Conservation (phyloP, 1,140 invertebrate species). For the Heliconius nattereri region DNA sequence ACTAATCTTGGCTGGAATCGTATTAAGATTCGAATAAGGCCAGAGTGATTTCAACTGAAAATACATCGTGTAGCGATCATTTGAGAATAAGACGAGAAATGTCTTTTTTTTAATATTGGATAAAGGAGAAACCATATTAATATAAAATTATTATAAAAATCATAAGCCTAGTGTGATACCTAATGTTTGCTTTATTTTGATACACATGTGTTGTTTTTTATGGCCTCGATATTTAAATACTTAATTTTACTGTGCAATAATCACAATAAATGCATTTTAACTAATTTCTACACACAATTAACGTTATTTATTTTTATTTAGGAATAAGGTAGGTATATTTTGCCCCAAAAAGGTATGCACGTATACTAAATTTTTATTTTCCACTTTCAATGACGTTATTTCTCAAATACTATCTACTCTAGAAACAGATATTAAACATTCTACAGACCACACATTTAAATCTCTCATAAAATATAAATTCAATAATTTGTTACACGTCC, state of each 20-base stretch:
- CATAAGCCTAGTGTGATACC: slow-evolving; percentile 13
- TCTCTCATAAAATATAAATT: slow-evolving; percentile 14
- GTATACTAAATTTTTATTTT: slow-evolving; percentile 5
- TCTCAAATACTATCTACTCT: not conserved
- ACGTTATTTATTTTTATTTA: slow-evolving; percentile 1
- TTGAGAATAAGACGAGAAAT: slow-evolving; percentile 29
- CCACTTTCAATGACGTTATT: not conserved
- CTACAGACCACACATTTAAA: slow-evolving; percentile 1
- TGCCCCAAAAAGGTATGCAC: slow-evolving; percentile 10
- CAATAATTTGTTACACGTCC: slow-evolving; percentile 9
- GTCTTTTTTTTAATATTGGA: slow-evolving; percentile 7
- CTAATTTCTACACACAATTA: slow-evolving; percentile 5
- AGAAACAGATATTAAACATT: slow-evolving; percentile 4
- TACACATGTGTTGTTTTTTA: not conserved
- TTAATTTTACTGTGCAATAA: not conserved
- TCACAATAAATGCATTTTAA: not conserved
- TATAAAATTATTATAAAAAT: slow-evolving; percentile 13
- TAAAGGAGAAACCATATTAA: slow-evolving; percentile 3
- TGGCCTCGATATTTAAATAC: not conserved
- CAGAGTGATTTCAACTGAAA: slow-evolving; percentile 43
- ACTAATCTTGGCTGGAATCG: slow-evolving; percentile 74
- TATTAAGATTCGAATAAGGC: slow-evolving; percentile 68
- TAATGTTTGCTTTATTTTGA: not conserved
- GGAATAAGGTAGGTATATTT: not conserved
- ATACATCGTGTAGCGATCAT: slow-evolving; percentile 33